These are phyloP conservation scores for Nasonia longicornis DNA, from an alignment of 1,140 invertebrate species.

Conservation along the genomic window DNA sequence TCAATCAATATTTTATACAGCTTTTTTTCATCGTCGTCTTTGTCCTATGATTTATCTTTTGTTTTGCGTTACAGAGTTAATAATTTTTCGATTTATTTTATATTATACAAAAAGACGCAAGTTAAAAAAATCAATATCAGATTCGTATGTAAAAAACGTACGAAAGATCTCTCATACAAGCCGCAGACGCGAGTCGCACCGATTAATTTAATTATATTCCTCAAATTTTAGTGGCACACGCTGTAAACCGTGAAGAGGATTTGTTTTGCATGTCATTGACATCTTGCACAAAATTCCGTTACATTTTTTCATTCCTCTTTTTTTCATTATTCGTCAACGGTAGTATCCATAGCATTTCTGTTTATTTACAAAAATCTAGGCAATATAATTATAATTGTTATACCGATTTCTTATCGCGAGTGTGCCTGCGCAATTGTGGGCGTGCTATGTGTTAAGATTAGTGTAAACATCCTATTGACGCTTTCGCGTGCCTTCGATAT, in stretches of 20 bases:
- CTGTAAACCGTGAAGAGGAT: constrained; percentile 26
- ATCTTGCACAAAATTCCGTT: not conserved
- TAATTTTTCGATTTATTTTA: constrained; percentile 14
- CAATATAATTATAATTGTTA: constrained; percentile 54
- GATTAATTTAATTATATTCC: constrained; percentile 10
- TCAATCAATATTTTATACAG: constrained; percentile 9
- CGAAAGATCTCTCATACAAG: constrained; percentile 54
- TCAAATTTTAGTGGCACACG: constrained; percentile 29
- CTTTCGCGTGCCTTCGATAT: not conserved
- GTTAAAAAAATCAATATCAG: constrained; percentile 53
- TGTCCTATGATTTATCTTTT: not conserved
- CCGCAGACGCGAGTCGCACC: constrained; percentile 55
- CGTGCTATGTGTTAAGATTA: constrained; percentile 5
- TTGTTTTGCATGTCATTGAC: not conserved
- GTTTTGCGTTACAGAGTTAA: not conserved
- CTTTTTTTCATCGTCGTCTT: constrained; percentile 10
- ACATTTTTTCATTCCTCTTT: not conserved
- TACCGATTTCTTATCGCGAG: constrained; percentile 8
- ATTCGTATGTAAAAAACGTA: constrained; percentile 57
- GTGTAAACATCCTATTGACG: not conserved
- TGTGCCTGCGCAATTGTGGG: not conserved
- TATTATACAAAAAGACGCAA: constrained; percentile 56
- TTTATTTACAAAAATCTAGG: constrained; percentile 69
- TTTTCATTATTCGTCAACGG: constrained; percentile 52
- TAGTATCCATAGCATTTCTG: constrained; percentile 55